phyloP scores from a whole-genome alignment of 2,797 vertebrate genomes.

The Crax fasciolata region DNA sequence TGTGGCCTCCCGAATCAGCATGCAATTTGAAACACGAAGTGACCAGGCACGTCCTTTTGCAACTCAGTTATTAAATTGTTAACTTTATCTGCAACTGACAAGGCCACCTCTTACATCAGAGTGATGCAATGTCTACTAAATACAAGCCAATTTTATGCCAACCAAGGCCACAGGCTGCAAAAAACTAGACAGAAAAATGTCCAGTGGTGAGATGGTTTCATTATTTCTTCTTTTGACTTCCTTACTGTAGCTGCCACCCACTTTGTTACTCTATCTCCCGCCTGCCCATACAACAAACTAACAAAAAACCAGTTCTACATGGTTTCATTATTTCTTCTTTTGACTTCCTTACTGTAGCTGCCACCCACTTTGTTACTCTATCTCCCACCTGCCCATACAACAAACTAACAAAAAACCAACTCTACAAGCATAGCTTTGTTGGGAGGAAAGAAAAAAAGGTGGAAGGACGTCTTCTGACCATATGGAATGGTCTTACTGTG shows the following conservation, averaged over 20 bases:
- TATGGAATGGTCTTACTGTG: background rate
- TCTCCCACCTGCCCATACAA: background rate
- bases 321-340: background rate
- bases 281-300: background rate
- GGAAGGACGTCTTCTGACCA: background rate
- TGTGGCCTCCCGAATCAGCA: background rate
- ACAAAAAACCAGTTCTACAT: background rate
- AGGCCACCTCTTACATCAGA: conserved; percentile 39
- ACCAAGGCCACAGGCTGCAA: conserved; percentile 2
- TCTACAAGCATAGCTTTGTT: background rate
- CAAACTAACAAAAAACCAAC: background rate
- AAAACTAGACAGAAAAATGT: background rate
- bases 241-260: background rate
- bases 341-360: background rate
- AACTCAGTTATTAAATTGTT: background rate
- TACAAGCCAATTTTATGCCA: conserved; percentile 16
- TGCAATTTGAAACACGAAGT: conserved; percentile 24
- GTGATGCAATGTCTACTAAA: background rate
- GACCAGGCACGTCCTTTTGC: background rate
- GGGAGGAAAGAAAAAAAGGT: background rate
- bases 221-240: background rate
- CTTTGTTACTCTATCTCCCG: background rate
- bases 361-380: background rate
- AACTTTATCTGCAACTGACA: conserved; percentile 13
- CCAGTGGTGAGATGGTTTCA: background rate